Evolutionary conservation across 2,113 vertebrate species (phyloP).

Genomic region (Syrmaticus mikado): DNA sequence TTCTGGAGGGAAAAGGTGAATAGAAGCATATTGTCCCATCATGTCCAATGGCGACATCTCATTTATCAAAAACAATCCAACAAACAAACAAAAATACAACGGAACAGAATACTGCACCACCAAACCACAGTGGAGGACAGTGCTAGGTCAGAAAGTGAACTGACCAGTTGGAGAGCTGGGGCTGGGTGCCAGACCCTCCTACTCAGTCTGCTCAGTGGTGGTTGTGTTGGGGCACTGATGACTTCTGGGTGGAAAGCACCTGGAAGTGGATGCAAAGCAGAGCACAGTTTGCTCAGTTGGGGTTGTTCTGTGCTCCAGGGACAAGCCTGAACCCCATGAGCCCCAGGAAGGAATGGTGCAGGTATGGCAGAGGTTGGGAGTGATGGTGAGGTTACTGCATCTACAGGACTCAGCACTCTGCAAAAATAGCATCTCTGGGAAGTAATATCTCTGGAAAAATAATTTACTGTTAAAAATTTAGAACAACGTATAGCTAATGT

Average conservation of each 20-base stretch:
- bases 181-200: not conserved
- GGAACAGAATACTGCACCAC: not conserved
- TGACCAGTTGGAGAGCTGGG: not conserved
- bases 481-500: not conserved
- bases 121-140: not conserved
- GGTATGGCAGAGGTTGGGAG: not conserved
- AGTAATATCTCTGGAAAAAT: not conserved
- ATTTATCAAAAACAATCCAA: not conserved
- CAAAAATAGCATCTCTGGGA: not conserved
- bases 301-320: not conserved
- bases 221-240: not conserved
- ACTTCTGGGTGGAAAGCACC: not conserved
- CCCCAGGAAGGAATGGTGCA: rapidly evolving
- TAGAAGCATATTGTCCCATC: not conserved
- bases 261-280: not conserved
- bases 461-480: not conserved
- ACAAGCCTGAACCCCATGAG: not conserved
- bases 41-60: not conserved
- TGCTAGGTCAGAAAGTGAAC: rapidly evolving
- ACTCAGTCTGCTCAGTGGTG: not conserved
- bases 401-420: not conserved
- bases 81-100: not conserved
- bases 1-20: not conserved
- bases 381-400: rapidly evolving
- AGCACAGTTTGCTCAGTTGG: not conserved